Evolutionary conservation across 2,888 invertebrate genomes (phyloP).

Genomic region (Diaphora mendica): DNA sequence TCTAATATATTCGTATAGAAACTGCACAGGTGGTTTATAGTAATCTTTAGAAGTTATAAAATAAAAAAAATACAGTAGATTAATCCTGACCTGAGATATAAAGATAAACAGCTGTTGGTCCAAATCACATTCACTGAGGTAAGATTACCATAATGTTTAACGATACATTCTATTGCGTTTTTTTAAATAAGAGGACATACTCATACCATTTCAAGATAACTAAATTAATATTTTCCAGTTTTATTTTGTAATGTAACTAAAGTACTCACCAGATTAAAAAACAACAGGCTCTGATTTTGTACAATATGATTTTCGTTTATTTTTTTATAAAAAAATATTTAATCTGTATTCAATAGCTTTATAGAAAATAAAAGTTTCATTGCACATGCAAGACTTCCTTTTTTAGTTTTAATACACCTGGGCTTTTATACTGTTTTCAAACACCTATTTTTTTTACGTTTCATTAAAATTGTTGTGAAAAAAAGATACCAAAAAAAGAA

Average conservation of each 20-base stretch:
- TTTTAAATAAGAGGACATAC: too few species aligned
- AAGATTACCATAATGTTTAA: background rate
- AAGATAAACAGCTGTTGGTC: background rate
- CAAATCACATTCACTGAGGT: background rate
- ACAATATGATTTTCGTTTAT: background rate
- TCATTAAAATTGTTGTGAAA: too few species aligned
- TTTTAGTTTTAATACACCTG: too few species aligned
- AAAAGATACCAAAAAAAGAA: too few species aligned
- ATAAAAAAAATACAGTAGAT: background rate
- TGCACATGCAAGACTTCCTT: background rate
- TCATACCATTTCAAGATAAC: background rate
- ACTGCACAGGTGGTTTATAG: background rate
- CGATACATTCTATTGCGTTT: too few species aligned
- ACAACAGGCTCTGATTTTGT: background rate
- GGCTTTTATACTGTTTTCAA: too few species aligned
- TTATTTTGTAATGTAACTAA: background rate
- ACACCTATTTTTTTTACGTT: too few species aligned
- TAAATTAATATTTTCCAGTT: background rate
- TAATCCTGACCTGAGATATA: background rate
- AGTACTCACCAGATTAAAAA: background rate
- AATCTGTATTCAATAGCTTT: background rate
- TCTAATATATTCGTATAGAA: background rate
- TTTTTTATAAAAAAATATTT: background rate
- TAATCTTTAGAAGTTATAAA: background rate
- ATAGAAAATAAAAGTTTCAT: background rate